Base-by-base conservation (phyloP, 2,797 vertebrate species). In the Pristis pectinata region DNA sequence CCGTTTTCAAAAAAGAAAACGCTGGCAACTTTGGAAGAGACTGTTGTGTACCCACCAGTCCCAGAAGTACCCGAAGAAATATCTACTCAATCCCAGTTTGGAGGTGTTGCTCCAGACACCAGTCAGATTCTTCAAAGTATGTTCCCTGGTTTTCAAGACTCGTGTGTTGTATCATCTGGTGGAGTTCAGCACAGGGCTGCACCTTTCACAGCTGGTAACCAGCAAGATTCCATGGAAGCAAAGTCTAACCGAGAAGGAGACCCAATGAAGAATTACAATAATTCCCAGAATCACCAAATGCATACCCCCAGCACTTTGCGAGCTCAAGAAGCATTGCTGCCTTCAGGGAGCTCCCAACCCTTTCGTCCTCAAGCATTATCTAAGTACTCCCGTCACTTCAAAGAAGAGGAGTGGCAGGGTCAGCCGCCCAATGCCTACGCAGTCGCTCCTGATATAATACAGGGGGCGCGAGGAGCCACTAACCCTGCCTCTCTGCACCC, bases 361-460 rank as follows among this genome's bases (percentile, higher is more conserved):
- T 94, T 64, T 96, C 93, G 97, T 95, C 44, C 95, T 95, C 77
- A 94, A 97, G 77, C 97, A 95, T 94, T 97, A 97, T 95, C 97
- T 95, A 99, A 99, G 96, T 99, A 99, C 94, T 99, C 99, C 95
- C 98, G 98, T 87, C 99, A 99, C 97, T 99, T 98, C 95, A 67
- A 96, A 4, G 97, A 97, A 0, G 96, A 97, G n/a, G 97, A 97
- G 0, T 96, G 96, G 95, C 95, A 82, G 0, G 77, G 94, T 34
- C 94, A 94, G 0, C 92, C 95, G 0, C 95, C 24, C 5, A 19
- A 15, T 30, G 4, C 34, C 22, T 30, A 30, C 94, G 97, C 97
- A n/a, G 96, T 97, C 95, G 97, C 97, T 80, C 97, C 97, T 3
- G 97, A 97, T 74, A 96, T 95, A 96, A 97, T 96, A 61, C 97